Conservation (phyloP, 1,140 invertebrate species). For the Camponotus vicinus region DNA sequence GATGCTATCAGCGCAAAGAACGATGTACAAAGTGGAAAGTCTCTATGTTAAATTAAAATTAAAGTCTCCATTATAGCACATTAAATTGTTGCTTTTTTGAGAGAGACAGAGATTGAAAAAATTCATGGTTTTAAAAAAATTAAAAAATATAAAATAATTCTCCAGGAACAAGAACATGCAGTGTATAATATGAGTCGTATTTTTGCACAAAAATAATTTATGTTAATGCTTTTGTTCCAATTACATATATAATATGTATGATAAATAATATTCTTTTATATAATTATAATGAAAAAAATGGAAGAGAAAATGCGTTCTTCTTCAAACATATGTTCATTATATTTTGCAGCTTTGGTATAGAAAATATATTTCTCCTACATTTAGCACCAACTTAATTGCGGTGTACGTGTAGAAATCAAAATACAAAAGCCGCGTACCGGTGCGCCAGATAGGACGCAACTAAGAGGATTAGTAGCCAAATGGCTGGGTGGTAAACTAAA, state of each 20-base stretch:
- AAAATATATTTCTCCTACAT: not conserved
- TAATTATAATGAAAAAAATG: not conserved
- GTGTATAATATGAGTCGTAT: not conserved
- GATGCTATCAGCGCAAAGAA: not conserved
- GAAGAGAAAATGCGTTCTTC: not conserved
- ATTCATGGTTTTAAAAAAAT: not conserved
- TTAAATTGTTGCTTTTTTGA: not conserved
- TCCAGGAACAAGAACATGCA: not conserved
- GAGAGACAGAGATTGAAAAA: not conserved
- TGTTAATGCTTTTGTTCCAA: not conserved
- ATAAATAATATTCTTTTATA: not conserved
- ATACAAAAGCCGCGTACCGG: constrained; percentile 57
- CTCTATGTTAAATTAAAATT: constrained; percentile 23
- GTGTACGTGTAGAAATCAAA: constrained; percentile 57
- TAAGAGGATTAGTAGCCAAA: constrained; percentile 75
- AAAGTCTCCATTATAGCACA: not conserved
- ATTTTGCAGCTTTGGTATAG: constrained; percentile 27
- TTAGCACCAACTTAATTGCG: constrained; percentile 57
- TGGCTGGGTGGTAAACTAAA: constrained; percentile 70
- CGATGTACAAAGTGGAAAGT: not conserved
- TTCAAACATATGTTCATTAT: not conserved
- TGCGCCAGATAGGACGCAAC: constrained; percentile 51
- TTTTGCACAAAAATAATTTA: too few species aligned
- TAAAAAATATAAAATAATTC: not conserved
- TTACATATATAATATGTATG: not conserved